Conservation (phyloP, 2,888 invertebrate genomes). For the Yponomeuta sedellus region DNA sequence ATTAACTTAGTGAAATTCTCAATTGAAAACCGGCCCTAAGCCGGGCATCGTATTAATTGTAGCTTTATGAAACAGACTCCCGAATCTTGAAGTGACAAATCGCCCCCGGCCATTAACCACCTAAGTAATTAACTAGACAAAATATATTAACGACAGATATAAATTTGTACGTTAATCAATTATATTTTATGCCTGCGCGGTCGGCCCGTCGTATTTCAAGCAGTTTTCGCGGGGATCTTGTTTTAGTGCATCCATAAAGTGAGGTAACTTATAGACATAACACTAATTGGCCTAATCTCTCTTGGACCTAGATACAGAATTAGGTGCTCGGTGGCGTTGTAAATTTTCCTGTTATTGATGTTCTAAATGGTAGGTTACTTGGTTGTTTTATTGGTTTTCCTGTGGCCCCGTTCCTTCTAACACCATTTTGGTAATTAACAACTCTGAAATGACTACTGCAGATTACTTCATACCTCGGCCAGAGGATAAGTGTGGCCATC, state of each 20-base stretch:
- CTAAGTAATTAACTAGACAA: constrained; percentile 28
- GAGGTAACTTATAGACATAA: constrained; percentile 6
- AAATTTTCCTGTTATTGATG: not conserved
- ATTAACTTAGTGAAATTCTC: too few species aligned
- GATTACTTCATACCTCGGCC: too few species aligned
- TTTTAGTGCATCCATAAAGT: constrained; percentile 10
- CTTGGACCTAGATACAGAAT: not conserved
- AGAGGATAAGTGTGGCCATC: too few species aligned
- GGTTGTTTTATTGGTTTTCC: too few species aligned
- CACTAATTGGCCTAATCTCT: constrained; percentile 10
- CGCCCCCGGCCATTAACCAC: constrained; percentile 15
- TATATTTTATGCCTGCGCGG: constrained; percentile 29
- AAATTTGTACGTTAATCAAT: constrained; percentile 36
- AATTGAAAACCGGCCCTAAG: too few species aligned
- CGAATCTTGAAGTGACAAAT: constrained; percentile 19
- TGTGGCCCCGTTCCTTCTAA: too few species aligned
- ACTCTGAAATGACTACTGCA: too few species aligned
- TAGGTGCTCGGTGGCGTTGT: not conserved
- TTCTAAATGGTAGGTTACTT: not conserved
- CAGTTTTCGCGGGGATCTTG: not conserved
- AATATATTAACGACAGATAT: constrained; percentile 26
- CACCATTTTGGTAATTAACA: too few species aligned
- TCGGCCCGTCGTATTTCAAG: not conserved
- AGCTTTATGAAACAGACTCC: not conserved
- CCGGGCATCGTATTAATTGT: too few species aligned